A percentile compares a stretch with the other conserved stretches of the same genome.
Evolutionary conservation across 2,888 invertebrate species (phyloP).

Genomic region (Abrostola triplasia): DNA sequence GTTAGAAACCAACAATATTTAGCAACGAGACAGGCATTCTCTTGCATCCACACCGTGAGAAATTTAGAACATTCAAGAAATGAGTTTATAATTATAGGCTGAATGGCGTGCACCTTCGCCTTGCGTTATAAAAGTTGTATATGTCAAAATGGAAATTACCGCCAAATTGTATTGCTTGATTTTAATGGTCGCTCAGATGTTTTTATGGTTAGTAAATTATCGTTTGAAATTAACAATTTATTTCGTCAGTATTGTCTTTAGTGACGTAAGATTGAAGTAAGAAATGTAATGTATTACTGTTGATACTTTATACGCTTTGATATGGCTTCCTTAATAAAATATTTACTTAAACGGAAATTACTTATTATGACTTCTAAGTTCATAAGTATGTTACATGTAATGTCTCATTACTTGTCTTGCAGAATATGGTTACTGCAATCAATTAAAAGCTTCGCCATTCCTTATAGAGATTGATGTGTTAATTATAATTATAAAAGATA

Average conservation of each 20-base stretch:
- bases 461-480: background rate
- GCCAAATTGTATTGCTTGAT: slow-evolving; percentile 36
- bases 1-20: slow-evolving; percentile 34
- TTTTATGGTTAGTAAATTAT: background rate
- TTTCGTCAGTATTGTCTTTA: background rate
- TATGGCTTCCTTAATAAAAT: background rate
- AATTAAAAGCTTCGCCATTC: background rate
- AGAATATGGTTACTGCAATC: background rate
- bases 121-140: slow-evolving; percentile 51
- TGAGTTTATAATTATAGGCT: slow-evolving; percentile 57
- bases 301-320: background rate
- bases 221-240: background rate
- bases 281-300: background rate
- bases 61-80: slow-evolving; percentile 50
- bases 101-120: slow-evolving; percentile 27
- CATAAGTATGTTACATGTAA: background rate
- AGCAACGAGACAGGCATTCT: slow-evolving; percentile 44
- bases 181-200: background rate
- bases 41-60: slow-evolving; percentile 53
- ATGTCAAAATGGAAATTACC: slow-evolving; percentile 51
- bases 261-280: background rate
- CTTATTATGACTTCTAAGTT: background rate
- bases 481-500: background rate
- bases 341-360: slow-evolving; percentile 13
- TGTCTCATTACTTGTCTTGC: background rate